phyloP scores from a whole-genome alignment of 1,140 invertebrate genomes.

The Cydia fagiglandana region DNA sequence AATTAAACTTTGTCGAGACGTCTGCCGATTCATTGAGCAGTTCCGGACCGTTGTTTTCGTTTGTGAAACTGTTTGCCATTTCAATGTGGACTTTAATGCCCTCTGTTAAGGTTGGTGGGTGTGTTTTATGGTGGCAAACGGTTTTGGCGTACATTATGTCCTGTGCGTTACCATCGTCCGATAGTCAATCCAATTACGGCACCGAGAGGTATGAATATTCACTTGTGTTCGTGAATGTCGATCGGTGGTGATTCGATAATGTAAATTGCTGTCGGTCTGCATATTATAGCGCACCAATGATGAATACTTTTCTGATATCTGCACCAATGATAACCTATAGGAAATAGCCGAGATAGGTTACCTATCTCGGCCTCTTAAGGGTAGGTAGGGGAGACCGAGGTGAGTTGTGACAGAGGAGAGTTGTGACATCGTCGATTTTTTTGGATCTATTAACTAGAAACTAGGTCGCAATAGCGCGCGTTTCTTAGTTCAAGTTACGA shows the following conservation, averaged over 20 bases:
- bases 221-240: slow-evolving; percentile 47
- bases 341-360: too few species aligned
- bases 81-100: neutral
- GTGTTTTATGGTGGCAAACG: neutral
- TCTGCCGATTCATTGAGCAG: slow-evolving; percentile 23
- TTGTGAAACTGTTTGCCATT: neutral
- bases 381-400: too few species aligned
- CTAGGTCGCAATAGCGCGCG: too few species aligned
- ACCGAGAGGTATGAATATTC: slow-evolving; percentile 60
- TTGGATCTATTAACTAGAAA: too few species aligned
- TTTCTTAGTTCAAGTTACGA: too few species aligned
- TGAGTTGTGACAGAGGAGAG: too few species aligned
- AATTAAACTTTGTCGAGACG: slow-evolving; percentile 19
- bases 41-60: slow-evolving; percentile 10
- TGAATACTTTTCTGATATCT: too few species aligned
- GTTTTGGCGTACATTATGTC: slow-evolving; percentile 22
- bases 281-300: neutral
- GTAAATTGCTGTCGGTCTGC: neutral
- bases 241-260: slow-evolving; percentile 46
- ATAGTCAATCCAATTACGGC: slow-evolving; percentile 61
- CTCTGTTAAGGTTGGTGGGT: neutral
- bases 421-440: too few species aligned
- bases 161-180: slow-evolving; percentile 44
- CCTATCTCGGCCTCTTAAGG: too few species aligned
- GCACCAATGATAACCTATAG: too few species aligned